A percentile compares a stretch with the other conserved stretches of the same genome.
Conservation (phyloP, 2,797 vertebrate species). For the Anniella stebbinsi region DNA sequence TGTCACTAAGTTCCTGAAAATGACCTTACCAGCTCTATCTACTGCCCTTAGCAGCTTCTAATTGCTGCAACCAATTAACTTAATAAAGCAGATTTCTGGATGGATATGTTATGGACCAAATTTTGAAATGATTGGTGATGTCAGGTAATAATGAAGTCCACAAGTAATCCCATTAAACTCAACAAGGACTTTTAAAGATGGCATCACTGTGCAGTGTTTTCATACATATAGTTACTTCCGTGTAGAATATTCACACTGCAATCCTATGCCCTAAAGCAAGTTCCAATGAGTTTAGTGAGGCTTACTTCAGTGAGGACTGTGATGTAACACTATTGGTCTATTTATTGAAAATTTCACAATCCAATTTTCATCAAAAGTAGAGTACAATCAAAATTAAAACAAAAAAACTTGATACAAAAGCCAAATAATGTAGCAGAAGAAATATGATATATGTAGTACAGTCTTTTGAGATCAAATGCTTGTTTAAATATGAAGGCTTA, state of each 20-base stretch:
- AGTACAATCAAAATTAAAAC: background rate
- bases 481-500: background rate
- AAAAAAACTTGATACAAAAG: background rate
- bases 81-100: background rate
- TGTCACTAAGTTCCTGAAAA: slow-evolving; percentile 8
- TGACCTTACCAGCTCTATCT: slow-evolving; percentile 10
- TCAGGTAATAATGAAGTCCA: background rate
- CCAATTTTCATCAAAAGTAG: background rate
- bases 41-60: background rate
- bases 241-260: background rate
- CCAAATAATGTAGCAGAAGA: background rate
- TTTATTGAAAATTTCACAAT: background rate
- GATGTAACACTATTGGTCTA: background rate
- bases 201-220: too few species aligned
- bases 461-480: background rate
- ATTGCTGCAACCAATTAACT: background rate
- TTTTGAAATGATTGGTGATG: background rate
- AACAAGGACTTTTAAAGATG: background rate
- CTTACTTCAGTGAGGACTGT: background rate
- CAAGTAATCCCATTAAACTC: background rate
- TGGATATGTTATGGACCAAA: background rate
- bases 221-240: background rate
- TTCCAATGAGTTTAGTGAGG: background rate
- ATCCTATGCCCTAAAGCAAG: background rate
- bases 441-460: background rate